Percentiles rank a stretch among this genome's conserved stretches.
Evolutionary conservation across 2,888 invertebrate genomes (phyloP).

Genomic region (Blomia tropicalis): DNA sequence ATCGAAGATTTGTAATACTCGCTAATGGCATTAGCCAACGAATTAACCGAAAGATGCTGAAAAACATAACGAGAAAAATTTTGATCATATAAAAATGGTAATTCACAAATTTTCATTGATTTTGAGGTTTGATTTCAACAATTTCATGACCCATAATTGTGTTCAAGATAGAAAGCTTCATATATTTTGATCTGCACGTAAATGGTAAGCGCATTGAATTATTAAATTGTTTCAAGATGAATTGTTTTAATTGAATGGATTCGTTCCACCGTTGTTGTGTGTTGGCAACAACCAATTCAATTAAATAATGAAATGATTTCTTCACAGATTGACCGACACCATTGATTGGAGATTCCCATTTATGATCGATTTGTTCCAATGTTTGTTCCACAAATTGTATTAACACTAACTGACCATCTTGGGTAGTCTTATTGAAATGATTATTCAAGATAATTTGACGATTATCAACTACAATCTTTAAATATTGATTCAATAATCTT

Average conservation of each 20-base stretch:
- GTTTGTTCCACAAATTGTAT: background rate
- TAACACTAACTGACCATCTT: background rate
- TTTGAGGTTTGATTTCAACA: background rate
- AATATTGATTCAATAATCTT: slow-evolving; percentile 7
- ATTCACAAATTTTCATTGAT: background rate
- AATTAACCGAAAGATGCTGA: slow-evolving; percentile 20
- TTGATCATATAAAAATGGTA: background rate
- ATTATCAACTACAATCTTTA: background rate
- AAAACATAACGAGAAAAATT: background rate
- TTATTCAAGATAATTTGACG: background rate
- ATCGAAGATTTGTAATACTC: slow-evolving; percentile 19
- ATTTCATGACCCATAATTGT: background rate
- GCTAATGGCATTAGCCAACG: slow-evolving; percentile 8
- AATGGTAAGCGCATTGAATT: background rate
- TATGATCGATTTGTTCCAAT: slow-evolving; percentile 10
- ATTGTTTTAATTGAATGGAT: background rate
- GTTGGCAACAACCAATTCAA: background rate
- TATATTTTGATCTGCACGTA: slow-evolving; percentile 20
- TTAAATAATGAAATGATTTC: background rate
- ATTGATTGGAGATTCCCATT: slow-evolving; percentile 21
- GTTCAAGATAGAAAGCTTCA: slow-evolving; percentile 10
- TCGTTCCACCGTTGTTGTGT: background rate
- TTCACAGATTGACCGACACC: slow-evolving; percentile 13
- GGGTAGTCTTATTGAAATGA: background rate
- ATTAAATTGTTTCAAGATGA: slow-evolving; percentile 1